Percentiles rank a stretch among this genome's conserved stretches.
Evolutionary conservation across 2,797 vertebrate genomes (phyloP).

Genomic region (Bradypodion ventrale): DNA sequence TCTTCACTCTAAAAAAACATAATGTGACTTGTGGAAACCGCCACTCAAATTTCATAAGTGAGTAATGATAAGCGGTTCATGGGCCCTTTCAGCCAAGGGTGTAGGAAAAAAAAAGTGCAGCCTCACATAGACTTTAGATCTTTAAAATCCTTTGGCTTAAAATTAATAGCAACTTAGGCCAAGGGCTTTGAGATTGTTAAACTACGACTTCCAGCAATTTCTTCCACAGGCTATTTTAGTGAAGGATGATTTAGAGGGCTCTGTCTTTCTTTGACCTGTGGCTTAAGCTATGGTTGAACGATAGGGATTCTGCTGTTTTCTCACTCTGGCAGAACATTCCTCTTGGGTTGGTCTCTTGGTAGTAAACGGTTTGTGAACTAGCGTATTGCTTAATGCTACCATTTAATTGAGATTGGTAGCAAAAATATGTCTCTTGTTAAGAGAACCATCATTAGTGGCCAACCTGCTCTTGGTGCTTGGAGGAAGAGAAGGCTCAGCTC

Average conservation of each 20-base stretch:
- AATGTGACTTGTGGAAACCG: neutral
- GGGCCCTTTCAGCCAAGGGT: neutral
- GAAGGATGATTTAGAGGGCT: neutral
- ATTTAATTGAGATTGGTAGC: neutral
- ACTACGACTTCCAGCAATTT: neutral
- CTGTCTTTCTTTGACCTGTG: no score
- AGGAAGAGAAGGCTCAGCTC: neutral
- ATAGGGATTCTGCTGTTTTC: neutral
- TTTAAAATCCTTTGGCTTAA: neutral
- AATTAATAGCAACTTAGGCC: neutral
- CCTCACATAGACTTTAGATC: no score
- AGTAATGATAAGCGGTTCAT: no score
- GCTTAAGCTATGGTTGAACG: neutral
- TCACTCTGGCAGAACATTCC: neutral
- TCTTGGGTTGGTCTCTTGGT: rapidly evolving
- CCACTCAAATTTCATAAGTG: neutral
- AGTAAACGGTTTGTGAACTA: rapidly evolving
- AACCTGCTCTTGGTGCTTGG: rapidly evolving
- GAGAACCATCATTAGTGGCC: rapidly evolving
- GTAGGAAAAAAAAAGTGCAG: no score
- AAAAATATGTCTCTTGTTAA: rapidly evolving
- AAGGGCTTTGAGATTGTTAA: neutral
- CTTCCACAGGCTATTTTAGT: neutral
- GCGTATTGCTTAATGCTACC: neutral
- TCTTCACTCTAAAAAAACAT: neutral